Percentiles rank a stretch among this genome's conserved stretches.
Conservation (phyloP, 1,140 invertebrate species). For the Colletes latitarsis region DNA sequence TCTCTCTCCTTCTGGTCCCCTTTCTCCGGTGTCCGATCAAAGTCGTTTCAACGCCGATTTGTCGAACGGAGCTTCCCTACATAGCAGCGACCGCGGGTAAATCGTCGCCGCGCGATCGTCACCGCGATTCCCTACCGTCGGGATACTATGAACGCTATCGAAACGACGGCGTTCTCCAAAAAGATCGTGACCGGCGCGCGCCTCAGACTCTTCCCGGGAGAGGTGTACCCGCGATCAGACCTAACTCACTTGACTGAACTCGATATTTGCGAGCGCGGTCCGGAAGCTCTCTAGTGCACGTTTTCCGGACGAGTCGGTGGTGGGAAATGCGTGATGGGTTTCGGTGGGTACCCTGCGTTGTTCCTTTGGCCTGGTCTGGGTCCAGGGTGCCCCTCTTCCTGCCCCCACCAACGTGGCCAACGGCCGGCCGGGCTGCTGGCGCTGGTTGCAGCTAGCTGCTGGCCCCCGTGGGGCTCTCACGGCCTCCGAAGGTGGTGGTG, state of each 20-base stretch:
- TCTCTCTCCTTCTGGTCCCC: not conserved
- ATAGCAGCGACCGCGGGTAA: too few relatives aligned
- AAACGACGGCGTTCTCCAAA: too few relatives aligned
- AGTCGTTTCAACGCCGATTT: not conserved
- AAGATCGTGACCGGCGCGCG: too few relatives aligned
- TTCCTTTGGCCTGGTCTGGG: constrained; percentile 59
- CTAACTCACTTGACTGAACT: constrained; percentile 65
- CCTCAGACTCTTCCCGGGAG: not conserved
- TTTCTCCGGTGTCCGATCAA: not conserved
- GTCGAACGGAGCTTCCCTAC: not conserved
- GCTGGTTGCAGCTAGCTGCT: constrained; percentile 60
- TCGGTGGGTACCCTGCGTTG: constrained; percentile 59
- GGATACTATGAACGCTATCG: too few relatives aligned
- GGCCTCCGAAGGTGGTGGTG: constrained; percentile 60
- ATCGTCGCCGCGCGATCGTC: too few relatives aligned
- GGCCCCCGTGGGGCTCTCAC: constrained; percentile 61
- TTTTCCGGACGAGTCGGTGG: constrained; percentile 75
- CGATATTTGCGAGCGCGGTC: constrained; percentile 46
- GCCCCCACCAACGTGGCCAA: constrained; percentile 60
- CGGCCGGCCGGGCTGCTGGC: constrained; percentile 53
- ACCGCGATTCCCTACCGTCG: too few relatives aligned
- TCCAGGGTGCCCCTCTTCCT: constrained; percentile 67
- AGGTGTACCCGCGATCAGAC: constrained; percentile 40
- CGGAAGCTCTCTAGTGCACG: constrained; percentile 66
- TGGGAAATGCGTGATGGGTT: constrained; percentile 75